A percentile compares a stretch with the other conserved stretches of the same genome.
Evolutionary conservation across 2,797 vertebrate species (phyloP).

Genomic region (Pseudochirops cupreus): DNA sequence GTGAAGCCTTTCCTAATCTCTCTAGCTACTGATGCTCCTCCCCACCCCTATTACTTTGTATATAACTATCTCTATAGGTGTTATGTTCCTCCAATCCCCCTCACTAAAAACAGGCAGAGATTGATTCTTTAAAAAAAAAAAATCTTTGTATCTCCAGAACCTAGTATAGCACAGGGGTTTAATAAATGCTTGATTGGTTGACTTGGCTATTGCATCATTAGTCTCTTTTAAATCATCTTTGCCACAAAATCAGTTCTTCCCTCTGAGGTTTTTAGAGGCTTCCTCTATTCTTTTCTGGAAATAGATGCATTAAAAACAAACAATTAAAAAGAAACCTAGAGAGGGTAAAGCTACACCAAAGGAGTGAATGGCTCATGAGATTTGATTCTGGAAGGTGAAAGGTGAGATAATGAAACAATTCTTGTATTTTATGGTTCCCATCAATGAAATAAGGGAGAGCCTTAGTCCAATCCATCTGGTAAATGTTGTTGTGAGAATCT

Average conservation of each 20-base stretch:
- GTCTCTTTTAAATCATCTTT: background rate
- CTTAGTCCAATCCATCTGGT: background rate
- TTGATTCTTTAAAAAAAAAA: background rate
- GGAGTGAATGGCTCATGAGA: background rate
- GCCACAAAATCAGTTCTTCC: background rate
- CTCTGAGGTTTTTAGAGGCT: background rate
- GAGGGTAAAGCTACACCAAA: background rate
- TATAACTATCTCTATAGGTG: background rate
- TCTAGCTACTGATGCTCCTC: no score
- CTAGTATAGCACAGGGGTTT: background rate
- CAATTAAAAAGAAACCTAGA: background rate
- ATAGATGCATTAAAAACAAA: background rate
- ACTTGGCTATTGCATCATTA: background rate
- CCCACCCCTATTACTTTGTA: no score
- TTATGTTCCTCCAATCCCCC: background rate
- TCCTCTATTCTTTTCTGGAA: background rate
- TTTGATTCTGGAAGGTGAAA: background rate
- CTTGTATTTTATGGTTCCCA: background rate
- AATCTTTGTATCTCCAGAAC: background rate
- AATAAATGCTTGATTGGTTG: background rate
- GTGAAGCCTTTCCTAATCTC: no score
- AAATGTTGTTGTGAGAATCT: background rate
- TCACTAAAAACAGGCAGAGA: background rate
- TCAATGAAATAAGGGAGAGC: background rate
- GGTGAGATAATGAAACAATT: background rate